These are phyloP conservation scores for Candidula unifasciata DNA, from an alignment of 2,888 invertebrate genomes.

Conservation along the genomic window DNA sequence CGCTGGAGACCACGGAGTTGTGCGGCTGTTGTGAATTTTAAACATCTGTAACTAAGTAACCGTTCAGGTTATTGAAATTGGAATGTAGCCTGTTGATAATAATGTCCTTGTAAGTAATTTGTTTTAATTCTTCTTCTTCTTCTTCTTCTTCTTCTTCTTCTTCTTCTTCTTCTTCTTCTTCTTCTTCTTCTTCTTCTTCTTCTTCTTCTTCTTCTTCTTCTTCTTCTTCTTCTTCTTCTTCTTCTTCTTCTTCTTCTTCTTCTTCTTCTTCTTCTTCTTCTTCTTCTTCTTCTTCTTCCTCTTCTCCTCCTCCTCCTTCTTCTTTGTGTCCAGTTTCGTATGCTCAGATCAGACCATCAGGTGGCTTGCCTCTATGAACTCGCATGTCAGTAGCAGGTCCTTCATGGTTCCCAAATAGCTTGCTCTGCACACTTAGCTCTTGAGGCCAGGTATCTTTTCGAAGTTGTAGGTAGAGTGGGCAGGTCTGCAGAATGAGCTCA, in stretches of 20 bases:
- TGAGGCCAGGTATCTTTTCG: too few species aligned
- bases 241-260: conserved; percentile 7
- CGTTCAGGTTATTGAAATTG: neutral
- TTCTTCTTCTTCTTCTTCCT: neutral
- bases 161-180: neutral
- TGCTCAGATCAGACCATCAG: too few species aligned
- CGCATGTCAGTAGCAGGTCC: too few species aligned
- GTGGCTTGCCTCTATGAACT: too few species aligned
- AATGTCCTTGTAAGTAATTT: neutral
- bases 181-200: neutral
- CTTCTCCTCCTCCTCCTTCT: neutral
- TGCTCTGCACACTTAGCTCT: neutral
- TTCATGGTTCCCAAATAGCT: neutral
- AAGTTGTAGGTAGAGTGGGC: too few species aligned
- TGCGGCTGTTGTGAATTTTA: too few species aligned
- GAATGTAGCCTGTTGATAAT: neutral
- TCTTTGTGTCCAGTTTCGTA: too few species aligned
- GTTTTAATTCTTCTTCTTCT: too few species aligned
- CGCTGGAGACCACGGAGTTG: too few species aligned
- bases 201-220: neutral
- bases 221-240: neutral
- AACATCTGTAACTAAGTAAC: too few species aligned
- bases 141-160: neutral
- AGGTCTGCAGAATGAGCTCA: too few species aligned
- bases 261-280: neutral